These are phyloP conservation scores for Sesamia inferens DNA, from an alignment of 2,888 invertebrate species.

Conservation along the genomic window DNA sequence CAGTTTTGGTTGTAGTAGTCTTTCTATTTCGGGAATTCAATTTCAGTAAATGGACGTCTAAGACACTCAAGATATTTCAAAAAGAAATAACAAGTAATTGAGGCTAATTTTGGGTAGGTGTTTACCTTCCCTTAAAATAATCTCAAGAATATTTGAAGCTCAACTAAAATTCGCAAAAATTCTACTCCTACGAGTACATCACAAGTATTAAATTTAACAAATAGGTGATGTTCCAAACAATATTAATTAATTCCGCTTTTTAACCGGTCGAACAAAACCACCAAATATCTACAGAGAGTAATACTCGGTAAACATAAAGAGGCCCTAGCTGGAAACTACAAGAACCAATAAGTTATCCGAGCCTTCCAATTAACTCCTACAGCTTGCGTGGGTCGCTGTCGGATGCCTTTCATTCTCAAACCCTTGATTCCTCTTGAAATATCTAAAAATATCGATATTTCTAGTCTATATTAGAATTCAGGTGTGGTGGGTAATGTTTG, in stretches of 20 bases:
- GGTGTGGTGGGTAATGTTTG: background rate
- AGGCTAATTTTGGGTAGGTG: background rate
- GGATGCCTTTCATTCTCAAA: constrained; percentile 25
- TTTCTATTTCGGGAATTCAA: background rate
- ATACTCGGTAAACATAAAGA: constrained; percentile 32
- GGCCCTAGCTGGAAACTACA: constrained; percentile 15
- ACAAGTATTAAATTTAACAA: constrained; percentile 1
- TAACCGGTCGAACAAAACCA: constrained; percentile 1
- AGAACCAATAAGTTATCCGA: constrained; percentile 54
- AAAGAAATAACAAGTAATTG: background rate
- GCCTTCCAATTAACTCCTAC: constrained; percentile 54
- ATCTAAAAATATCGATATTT: constrained; percentile 20
- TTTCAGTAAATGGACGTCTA: background rate
- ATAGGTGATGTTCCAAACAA: background rate
- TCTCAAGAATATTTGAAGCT: background rate
- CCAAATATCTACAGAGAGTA: background rate
- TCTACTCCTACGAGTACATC: background rate
- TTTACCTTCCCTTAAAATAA: background rate
- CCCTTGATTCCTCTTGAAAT: constrained; percentile 30
- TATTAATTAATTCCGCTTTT: background rate
- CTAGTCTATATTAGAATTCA: constrained; percentile 11
- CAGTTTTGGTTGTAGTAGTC: background rate
- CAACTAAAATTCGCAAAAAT: background rate
- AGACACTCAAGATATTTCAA: background rate
- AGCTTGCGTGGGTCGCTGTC: constrained; percentile 38